Evolutionary conservation across 30 jellyfish, hydroid and myxozoan species (phyloP).

Genomic region (Cassiopea xamachana): DNA sequence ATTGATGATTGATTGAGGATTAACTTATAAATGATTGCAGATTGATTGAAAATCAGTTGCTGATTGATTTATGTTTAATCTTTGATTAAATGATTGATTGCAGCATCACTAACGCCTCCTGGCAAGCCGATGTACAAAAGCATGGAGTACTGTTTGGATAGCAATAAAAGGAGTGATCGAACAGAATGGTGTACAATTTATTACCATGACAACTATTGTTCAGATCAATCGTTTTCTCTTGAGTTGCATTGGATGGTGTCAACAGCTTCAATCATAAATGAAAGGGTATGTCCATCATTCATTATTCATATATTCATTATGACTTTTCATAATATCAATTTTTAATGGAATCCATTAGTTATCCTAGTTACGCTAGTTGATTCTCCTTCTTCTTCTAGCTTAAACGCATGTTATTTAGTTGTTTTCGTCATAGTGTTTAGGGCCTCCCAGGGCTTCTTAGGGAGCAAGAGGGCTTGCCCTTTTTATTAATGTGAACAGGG

Average conservation of each 20-base stretch:
- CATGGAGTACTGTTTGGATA: conserved; percentile 82
- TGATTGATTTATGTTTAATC: neutral
- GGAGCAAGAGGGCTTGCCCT: too few relatives aligned
- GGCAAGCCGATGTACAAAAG: conserved; percentile 70
- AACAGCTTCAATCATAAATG: conserved; percentile 87
- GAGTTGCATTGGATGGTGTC: conserved; percentile 97
- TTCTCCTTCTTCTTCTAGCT: too few relatives aligned
- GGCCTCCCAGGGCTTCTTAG: too few relatives aligned
- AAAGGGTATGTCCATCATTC: conserved; percentile 27
- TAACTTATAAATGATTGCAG: neutral
- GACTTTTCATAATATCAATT: too few relatives aligned
- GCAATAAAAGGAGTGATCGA: conserved; percentile 78
- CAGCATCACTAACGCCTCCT: conserved; percentile 41
- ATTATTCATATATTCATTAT: neutral
- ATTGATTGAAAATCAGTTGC: neutral
- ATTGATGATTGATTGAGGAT: too few relatives aligned
- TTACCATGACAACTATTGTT: conserved; percentile 86
- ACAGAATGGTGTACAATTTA: conserved; percentile 90
- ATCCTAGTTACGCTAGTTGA: too few relatives aligned
- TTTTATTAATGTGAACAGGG: too few relatives aligned
- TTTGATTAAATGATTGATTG: neutral
- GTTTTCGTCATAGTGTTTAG: too few relatives aligned
- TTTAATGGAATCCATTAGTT: too few relatives aligned
- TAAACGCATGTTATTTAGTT: too few relatives aligned
- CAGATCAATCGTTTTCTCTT: conserved; percentile 87